Percentiles rank a stretch among this genome's conserved stretches.
phyloP scores from a whole-genome alignment of 2,888 invertebrate species.

The Teleogryllus oceanicus region DNA sequence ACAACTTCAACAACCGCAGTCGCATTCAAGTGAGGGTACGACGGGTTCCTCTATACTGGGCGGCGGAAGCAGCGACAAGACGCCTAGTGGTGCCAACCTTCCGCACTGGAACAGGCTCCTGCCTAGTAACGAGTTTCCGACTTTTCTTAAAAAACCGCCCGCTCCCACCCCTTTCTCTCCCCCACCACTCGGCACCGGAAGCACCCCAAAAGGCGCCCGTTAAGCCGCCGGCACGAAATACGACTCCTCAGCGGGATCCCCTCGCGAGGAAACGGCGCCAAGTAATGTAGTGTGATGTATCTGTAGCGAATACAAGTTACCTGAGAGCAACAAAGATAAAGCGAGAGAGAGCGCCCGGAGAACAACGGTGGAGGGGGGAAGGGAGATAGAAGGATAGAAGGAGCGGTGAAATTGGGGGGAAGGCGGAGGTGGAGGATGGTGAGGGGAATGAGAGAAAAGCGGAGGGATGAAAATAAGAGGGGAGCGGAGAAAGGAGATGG shows the following conservation, averaged over 20 bases:
- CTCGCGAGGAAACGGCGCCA: not conserved
- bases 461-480: no score
- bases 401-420: no score
- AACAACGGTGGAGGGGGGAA: not conserved
- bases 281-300: conserved; percentile 5
- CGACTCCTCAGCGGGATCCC: not conserved
- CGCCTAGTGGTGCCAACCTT: not conserved
- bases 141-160: not conserved
- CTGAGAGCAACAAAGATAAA: not conserved
- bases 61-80: no score
- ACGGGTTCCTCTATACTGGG: no score
- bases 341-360: not conserved
- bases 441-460: no score
- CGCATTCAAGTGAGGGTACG: no score
- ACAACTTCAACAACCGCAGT: no score
- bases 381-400: no score
- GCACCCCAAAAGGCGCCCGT: conserved; percentile 18
- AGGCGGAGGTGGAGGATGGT: no score
- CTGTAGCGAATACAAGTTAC: conserved; percentile 2
- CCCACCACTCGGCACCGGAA: not conserved
- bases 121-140: not conserved
- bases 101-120: not conserved
- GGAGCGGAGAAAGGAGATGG: no score
- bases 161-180: not conserved
- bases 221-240: not conserved